Evolutionary conservation across 1,140 invertebrate species (phyloP).

Genomic region (Drosophila pallidifrons): DNA sequence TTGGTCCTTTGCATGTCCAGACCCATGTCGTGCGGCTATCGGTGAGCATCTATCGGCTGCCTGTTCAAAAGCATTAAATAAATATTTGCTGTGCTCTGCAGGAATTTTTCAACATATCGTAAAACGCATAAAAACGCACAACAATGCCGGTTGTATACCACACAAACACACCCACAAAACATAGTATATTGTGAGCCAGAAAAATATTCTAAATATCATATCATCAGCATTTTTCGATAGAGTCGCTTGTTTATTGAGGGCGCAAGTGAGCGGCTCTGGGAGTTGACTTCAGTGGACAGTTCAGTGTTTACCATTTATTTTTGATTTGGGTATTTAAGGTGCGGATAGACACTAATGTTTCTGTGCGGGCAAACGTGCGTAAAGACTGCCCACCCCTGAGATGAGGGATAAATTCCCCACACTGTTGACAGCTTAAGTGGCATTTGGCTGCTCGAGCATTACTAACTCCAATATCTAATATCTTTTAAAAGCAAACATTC

Average conservation of each 20-base stretch:
- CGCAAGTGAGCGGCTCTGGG: conserved; percentile 26
- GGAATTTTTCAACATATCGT: conserved; percentile 71
- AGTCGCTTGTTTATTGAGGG: conserved; percentile 53
- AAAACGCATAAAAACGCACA: conserved; percentile 56
- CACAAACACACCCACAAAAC: conserved; percentile 24
- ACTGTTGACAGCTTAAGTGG: conserved; percentile 79
- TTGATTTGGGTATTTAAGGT: conserved; percentile 84
- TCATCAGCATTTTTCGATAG: conserved; percentile 81
- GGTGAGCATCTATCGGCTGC: conserved; percentile 46
- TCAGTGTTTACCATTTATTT: conserved; percentile 83
- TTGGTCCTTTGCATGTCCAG: conserved; percentile 42
- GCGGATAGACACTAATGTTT: conserved; percentile 62
- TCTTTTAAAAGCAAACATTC: conserved; percentile 19
- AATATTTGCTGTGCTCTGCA: conserved; percentile 80
- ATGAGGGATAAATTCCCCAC: conserved; percentile 36
- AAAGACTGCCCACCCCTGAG: conserved; percentile 10
- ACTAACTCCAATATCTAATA: conserved; percentile 47
- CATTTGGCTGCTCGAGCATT: conserved; percentile 67
- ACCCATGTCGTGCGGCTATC: conserved; percentile 62
- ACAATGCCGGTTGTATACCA: conserved; percentile 18
- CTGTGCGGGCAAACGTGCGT: conserved; percentile 63
- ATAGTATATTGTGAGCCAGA: conserved; percentile 24
- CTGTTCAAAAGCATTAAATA: conserved; percentile 75
- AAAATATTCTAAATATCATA: conserved; percentile 80
- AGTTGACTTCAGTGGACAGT: conserved; percentile 56